phyloP scores from a whole-genome alignment of 2,113 vertebrate species.

The Lepus americanus region DNA sequence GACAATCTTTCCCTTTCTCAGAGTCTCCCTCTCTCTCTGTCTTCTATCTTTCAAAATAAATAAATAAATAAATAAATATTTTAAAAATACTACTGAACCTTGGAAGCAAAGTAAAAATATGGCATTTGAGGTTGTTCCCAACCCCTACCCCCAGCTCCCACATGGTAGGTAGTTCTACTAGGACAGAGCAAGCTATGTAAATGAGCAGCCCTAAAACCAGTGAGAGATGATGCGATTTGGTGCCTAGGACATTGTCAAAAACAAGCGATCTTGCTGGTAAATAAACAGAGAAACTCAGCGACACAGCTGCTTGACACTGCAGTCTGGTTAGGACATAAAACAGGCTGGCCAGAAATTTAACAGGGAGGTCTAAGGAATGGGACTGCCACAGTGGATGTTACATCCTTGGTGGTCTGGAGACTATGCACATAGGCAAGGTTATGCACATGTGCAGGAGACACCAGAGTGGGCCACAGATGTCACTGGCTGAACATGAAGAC shows the following conservation, averaged over 20 bases:
- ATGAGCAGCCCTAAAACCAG: neutral
- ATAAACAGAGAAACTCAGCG: neutral
- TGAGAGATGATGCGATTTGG: neutral
- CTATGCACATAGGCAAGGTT: neutral
- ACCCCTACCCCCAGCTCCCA: neutral
- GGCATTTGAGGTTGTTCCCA: neutral
- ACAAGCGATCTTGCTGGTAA: constrained; percentile 7
- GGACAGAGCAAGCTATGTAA: neutral
- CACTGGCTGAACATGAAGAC: neutral
- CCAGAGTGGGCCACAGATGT: neutral
- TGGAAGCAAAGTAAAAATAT: neutral
- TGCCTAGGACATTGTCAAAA: neutral
- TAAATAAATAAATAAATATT: too few species aligned
- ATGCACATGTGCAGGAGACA: neutral
- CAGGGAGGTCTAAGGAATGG: neutral
- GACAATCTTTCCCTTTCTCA: too few species aligned
- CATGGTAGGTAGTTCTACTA: neutral
- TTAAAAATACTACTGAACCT: neutral
- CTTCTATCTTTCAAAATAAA: too few species aligned
- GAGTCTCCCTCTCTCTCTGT: too few species aligned
- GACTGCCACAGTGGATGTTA: neutral
- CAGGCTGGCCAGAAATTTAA: neutral
- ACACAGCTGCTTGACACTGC: neutral
- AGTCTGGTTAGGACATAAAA: neutral
- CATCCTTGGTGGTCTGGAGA: neutral